These are phyloP conservation scores for Pandemis corylana DNA, from an alignment of 2,888 invertebrate genomes.

Conservation along the genomic window DNA sequence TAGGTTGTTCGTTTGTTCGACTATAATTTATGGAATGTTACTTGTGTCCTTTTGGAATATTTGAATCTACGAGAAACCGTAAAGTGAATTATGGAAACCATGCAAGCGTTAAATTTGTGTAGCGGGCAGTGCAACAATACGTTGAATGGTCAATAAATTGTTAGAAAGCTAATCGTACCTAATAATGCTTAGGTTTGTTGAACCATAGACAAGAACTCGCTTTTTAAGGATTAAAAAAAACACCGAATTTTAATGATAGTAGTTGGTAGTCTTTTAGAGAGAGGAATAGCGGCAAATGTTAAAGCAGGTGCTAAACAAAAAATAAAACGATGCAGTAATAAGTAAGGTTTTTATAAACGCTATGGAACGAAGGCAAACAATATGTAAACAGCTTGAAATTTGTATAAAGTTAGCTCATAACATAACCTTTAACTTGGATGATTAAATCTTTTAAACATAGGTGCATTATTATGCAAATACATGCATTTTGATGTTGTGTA, in stretches of 20 bases:
- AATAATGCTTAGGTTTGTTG: neutral
- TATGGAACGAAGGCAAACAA: too few species aligned
- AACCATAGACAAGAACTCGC: neutral
- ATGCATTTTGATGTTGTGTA: neutral
- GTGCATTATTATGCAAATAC: neutral
- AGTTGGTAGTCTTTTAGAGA: neutral
- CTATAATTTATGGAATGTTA: slow-evolving; percentile 47
- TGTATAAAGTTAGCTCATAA: neutral
- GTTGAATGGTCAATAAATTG: slow-evolving; percentile 23
- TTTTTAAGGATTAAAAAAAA: neutral
- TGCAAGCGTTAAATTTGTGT: slow-evolving; percentile 44
- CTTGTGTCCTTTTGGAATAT: slow-evolving; percentile 66
- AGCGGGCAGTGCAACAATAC: slow-evolving; percentile 18
- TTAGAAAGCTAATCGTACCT: slow-evolving; percentile 13
- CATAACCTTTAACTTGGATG: neutral
- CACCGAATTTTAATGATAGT: neutral
- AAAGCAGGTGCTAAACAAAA: neutral
- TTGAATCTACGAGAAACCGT: slow-evolving; percentile 53
- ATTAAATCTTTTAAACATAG: neutral
- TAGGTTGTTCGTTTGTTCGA: slow-evolving; percentile 62
- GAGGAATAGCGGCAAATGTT: too few species aligned
- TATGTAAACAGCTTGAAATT: neutral
- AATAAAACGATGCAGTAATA: neutral
- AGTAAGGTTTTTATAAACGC: too few species aligned
- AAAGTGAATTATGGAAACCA: slow-evolving; percentile 45